Evolutionary conservation across 1,140 invertebrate genomes (phyloP).

Genomic region (Liolophura sinensis): DNA sequence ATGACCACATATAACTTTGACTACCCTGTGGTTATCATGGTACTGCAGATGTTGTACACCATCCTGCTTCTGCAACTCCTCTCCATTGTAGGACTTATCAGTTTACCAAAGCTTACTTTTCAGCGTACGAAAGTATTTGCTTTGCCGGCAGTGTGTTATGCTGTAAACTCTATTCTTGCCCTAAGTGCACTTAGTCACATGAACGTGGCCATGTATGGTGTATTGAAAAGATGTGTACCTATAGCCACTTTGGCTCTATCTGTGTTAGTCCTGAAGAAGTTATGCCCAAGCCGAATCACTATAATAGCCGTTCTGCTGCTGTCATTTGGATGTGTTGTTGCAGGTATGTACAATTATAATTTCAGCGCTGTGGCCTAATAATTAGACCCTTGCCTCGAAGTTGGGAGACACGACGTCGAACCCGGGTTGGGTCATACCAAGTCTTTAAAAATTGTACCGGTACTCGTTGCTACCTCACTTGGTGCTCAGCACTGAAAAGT

Average conservation of each 20-base stretch:
- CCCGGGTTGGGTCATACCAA: too few species aligned
- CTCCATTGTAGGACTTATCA: constrained; percentile 34
- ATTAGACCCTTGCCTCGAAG: too few species aligned
- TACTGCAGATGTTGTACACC: constrained; percentile 58
- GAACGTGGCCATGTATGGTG: constrained; percentile 65
- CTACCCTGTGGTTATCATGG: constrained; percentile 60
- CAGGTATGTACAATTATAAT: constrained; percentile 51
- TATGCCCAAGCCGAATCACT: constrained; percentile 49
- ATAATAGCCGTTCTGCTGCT: constrained; percentile 55
- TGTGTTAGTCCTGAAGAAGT: constrained; percentile 55
- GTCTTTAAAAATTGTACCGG: too few species aligned
- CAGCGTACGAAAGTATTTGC: constrained; percentile 53
- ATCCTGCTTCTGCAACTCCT: constrained; percentile 50
- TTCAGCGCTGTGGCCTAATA: too few species aligned
- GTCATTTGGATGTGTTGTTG: constrained; percentile 60
- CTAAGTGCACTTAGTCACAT: constrained; percentile 61
- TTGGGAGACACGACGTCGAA: too few species aligned
- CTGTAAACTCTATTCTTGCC: constrained; percentile 58
- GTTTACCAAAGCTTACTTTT: constrained; percentile 53
- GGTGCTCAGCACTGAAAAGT: too few species aligned
- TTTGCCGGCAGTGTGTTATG: constrained; percentile 60
- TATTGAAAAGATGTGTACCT: constrained; percentile 62
- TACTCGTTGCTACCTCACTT: too few species aligned
- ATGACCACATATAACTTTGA: constrained; percentile 58
- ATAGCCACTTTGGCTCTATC: constrained; percentile 60